Percentiles rank a stretch among this genome's conserved stretches.
Conservation (phyloP, 1,140 invertebrate genomes). For the Tribolium castaneum region DNA sequence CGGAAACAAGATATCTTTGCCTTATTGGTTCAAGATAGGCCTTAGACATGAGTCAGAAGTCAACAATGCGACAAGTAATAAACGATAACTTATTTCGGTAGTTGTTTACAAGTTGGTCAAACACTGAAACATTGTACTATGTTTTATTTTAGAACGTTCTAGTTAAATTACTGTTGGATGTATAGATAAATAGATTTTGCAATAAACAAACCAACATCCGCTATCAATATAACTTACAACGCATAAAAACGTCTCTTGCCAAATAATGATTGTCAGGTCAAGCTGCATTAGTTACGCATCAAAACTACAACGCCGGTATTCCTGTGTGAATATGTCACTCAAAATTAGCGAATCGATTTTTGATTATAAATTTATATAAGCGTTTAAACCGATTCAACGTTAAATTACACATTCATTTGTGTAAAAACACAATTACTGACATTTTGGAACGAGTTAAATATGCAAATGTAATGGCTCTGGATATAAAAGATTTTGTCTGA, state of each 20-base stretch:
- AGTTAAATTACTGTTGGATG: neutral
- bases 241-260: neutral
- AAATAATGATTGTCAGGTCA: neutral
- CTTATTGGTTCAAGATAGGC: neutral
- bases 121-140: neutral
- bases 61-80: neutral
- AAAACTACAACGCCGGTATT: no score
- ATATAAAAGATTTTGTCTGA: no score
- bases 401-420: no score
- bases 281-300: neutral
- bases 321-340: no score
- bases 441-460: no score
- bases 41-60: neutral
- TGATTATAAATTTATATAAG: no score
- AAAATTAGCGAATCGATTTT: no score
- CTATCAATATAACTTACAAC: neutral
- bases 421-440: no score
- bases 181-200: neutral
- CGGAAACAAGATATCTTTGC: no score
- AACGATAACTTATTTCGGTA: neutral
- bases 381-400: no score
- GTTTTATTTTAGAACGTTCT: neutral
- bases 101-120: neutral
- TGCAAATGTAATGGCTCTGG: no score
- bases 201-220: neutral